Base-by-base conservation (phyloP, 2,797 vertebrate species). In the Mormyrus hasselquistii region DNA sequence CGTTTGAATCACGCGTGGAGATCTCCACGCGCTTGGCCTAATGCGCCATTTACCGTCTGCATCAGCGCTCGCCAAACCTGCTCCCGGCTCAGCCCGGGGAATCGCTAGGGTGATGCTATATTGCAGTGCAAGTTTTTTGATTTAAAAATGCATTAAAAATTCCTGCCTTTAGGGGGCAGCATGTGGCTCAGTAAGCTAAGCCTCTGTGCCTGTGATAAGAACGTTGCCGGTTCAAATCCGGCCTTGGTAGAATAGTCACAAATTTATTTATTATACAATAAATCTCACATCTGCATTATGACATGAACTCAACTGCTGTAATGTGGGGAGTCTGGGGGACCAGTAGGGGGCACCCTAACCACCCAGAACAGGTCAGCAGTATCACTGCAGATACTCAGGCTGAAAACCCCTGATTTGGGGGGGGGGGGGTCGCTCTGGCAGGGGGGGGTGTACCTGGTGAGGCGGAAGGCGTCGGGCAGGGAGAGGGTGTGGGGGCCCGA, bases 401-500 rank as follows among this genome's bases (percentile, higher is more conserved):
- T 73, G 34, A 38, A 9, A 2, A 41, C 4, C 69, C 29, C 69
- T 38, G 34, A 38, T 41, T 73, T 1, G 19, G 29, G 38, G 22
- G 14, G 4, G 6, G 12, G 52, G 38, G n/a, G n/a, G n/a, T 57
- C 49, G 10, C 1, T 55, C 53, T 16, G 53, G 53, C 16, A 0
- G 19, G 25, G 3, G 25, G 25, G 3, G 25, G 29, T 53, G 47
- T 93, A 99, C 98, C 99, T 99, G 91, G 94, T 94, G 0, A 98
- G 89, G 87, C 86, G 95, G 94, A 97, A 96, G 8, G 94, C 92
- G 0, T 93, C 91, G 0, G 91, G 88, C 0, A 62, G 38, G 0
- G 96, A 97, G 38, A 95, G 9, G 0, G 96, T 96, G 93, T 99
- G 98, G 0, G 98, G 98, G 0, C 99, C 99, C 0, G 96, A 95